Evolutionary conservation across 2,797 vertebrate species (phyloP), one percentile per base, ranked within the genome.

Genomic region (Calcarius lapponicus): DNA sequence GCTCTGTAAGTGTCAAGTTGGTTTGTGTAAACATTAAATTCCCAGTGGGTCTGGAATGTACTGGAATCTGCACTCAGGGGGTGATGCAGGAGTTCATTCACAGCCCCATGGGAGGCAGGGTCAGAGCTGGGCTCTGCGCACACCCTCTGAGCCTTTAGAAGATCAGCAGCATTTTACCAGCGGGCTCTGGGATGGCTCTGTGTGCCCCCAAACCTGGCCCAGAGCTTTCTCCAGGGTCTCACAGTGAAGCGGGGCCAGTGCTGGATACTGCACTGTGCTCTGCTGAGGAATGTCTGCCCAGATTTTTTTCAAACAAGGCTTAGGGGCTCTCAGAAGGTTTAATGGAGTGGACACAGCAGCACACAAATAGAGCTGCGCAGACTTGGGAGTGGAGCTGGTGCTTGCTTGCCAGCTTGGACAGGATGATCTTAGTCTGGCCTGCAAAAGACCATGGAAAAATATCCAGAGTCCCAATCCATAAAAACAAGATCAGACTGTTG

Each of bases 121-220:
- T 65, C 94, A 85, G 80, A 81, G 61, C 36, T 51, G 60, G 79
- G 83, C 53, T 95, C 66, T 91, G 78, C 53, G 53, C 10, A 36
- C 19, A 64, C 17, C 56, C 74, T 58, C 67, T 9, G 56, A 91
- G 25, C 34, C 2, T 71, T 64, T 40, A 24, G 32, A 71, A 86
- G 50, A 64, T 61, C 93, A 76, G 86, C 1, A 62, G 45, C 28
- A 13, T 50, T 86, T 71, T n/a, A 53, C 16, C 74, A 56, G 57
- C 8, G 74, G 48, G 86, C n/a, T 67, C 80, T 40, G 80, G 80
- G 78, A 36, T 86, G 62, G 74, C 51, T 91, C 89, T 54, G 79
- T 28, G 14, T 8, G 25, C 31, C 70, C 47, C n/a, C 56, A 91
- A 89, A 56, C 28, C 66, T 62, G 84, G 36, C 85, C 81, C 7